A percentile compares a stretch with the other conserved stretches of the same genome.
phyloP scores from a whole-genome alignment of 2,888 invertebrate genomes.

The Maniola hyperantus region DNA sequence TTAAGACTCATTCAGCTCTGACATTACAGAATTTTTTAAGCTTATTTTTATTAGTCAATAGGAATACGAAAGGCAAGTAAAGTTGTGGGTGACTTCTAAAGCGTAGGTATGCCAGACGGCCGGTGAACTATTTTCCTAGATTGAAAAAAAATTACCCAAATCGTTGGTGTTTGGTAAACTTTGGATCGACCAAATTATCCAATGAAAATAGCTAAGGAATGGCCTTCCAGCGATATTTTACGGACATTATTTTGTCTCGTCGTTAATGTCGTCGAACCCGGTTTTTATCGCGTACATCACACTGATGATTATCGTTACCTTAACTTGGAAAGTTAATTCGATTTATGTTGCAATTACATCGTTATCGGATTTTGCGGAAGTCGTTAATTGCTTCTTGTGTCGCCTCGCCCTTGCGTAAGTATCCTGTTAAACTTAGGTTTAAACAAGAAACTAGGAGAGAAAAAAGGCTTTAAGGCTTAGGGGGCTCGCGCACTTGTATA shows the following conservation, averaged over 20 bases:
- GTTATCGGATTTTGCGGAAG: slow-evolving; percentile 16
- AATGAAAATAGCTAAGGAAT: background rate
- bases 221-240: background rate
- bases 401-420: background rate
- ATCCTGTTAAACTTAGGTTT: no score
- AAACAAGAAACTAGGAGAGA: no score
- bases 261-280: background rate
- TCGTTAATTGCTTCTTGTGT: slow-evolving; percentile 1
- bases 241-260: background rate
- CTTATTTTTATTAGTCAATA: no score
- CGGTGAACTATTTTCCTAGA: no score
- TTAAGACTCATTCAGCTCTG: no score
- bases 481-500: no score
- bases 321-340: slow-evolving; percentile 7
- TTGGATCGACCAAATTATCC: background rate
- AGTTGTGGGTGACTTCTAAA: no score
- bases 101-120: no score
- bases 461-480: no score
- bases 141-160: no score
- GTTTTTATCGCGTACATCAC: slow-evolving; percentile 12
- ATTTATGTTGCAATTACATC: slow-evolving; percentile 13
- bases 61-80: no score
- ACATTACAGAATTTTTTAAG: no score
- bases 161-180: background rate
- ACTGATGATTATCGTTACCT: slow-evolving; percentile 13